These are phyloP conservation scores for Aleadryas rufinucha DNA, from an alignment of 2,113 vertebrate genomes.

Conservation along the genomic window DNA sequence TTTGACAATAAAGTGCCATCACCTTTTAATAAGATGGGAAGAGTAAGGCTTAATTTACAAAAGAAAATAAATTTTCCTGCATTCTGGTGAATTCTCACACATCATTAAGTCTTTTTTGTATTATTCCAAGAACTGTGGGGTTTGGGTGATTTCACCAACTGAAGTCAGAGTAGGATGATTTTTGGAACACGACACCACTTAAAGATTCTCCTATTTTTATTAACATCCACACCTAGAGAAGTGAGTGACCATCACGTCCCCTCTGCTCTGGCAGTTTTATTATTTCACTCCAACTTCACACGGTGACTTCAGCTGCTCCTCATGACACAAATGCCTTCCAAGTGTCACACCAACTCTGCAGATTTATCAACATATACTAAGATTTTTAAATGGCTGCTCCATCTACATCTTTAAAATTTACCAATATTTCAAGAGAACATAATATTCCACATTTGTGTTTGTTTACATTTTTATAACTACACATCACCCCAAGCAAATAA, in stretches of 20 bases:
- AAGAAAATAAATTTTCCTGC: conserved; percentile 28
- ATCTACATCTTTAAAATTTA: neutral
- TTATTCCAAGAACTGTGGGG: neutral
- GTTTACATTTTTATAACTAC: neutral
- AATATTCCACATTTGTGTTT: neutral
- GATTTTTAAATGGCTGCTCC: neutral
- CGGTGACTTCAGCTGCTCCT: neutral
- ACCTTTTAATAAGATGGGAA: conserved; percentile 36
- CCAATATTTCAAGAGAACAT: neutral
- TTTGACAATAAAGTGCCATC: neutral
- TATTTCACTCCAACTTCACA: neutral
- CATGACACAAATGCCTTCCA: neutral
- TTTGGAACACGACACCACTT: neutral
- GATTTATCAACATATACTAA: neutral
- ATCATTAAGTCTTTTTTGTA: neutral
- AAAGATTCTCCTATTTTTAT: neutral
- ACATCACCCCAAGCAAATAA: neutral
- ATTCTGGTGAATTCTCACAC: neutral
- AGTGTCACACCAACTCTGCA: neutral
- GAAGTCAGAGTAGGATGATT: neutral
- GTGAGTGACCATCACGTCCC: neutral
- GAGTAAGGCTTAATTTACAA: conserved; percentile 28
- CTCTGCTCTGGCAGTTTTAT: neutral
- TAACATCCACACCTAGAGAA: neutral
- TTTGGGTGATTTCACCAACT: neutral